Evolutionary conservation across 2,113 vertebrate species (phyloP).

Genomic region (Pteronura brasiliensis): DNA sequence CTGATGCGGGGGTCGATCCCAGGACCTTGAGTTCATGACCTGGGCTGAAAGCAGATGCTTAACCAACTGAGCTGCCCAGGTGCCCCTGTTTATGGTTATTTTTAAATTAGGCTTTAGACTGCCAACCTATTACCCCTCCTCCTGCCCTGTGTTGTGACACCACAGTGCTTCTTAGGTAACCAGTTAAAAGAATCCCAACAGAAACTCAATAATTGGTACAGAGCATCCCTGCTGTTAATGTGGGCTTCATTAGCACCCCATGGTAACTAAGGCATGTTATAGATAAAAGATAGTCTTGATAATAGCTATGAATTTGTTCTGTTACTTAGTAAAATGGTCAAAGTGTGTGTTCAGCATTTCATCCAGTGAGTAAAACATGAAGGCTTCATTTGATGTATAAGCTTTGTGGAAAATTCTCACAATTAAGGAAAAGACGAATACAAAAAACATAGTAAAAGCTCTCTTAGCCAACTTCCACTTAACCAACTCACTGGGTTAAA

Average conservation of each 20-base stretch:
- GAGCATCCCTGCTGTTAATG: not conserved
- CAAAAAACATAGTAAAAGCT: not conserved
- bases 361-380: not conserved
- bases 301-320: not conserved
- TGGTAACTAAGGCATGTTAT: not conserved
- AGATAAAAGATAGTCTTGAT: not conserved
- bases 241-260: not conserved
- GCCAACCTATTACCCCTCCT: not conserved
- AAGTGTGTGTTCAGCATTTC: not conserved
- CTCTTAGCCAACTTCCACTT: not conserved
- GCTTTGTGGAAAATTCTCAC: not conserved
- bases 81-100: not conserved
- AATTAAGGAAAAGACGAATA: not conserved
- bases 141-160: fast-evolving
- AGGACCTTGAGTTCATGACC: not conserved
- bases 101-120: not conserved
- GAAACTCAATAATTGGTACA: not conserved
- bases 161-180: not conserved
- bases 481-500: not conserved
- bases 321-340: not conserved
- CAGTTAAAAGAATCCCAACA: not conserved
- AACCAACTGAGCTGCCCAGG: not conserved
- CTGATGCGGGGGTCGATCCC: not conserved
- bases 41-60: not conserved
- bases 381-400: not conserved